phyloP scores from a whole-genome alignment of 2,797 vertebrate species.

The Phalloptychus januarius region DNA sequence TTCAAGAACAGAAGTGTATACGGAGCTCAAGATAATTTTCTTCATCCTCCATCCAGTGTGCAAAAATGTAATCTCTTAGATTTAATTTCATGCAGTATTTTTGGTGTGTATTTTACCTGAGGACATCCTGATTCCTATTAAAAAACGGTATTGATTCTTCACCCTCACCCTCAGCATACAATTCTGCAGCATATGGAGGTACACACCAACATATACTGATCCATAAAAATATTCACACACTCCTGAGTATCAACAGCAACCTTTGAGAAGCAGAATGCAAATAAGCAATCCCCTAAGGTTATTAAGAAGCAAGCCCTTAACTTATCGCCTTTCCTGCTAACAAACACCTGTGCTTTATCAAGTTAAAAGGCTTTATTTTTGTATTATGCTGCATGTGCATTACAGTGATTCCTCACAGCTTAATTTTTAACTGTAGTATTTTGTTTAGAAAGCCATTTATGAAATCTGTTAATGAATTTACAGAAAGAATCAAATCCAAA shows the following conservation, averaged over 20 bases:
- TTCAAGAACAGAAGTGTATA: conserved; percentile 61
- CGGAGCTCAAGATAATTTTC: conserved; percentile 37
- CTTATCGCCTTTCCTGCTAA: conserved; percentile 73
- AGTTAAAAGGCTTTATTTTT: conserved; percentile 75
- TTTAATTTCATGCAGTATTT: conserved; percentile 60
- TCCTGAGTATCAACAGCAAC: conserved; percentile 48
- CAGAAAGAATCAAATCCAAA: background rate
- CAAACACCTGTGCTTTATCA: conserved; percentile 80
- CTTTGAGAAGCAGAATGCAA: conserved; percentile 62
- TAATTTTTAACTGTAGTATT: conserved; percentile 12
- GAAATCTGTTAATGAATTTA: background rate
- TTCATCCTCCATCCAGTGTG: conserved; percentile 9
- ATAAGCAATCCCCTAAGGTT: conserved; percentile 76
- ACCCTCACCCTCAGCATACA: conserved; percentile 45
- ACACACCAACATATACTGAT: conserved; percentile 40
- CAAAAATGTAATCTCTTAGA: conserved; percentile 38
- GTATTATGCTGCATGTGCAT: conserved; percentile 50
- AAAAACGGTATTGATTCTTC: conserved; percentile 69
- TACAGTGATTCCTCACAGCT: conserved; percentile 11
- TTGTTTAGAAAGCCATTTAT: background rate
- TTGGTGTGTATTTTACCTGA: conserved; percentile 59
- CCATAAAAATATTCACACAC: conserved; percentile 37
- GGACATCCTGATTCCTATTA: conserved; percentile 65
- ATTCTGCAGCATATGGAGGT: conserved; percentile 50
- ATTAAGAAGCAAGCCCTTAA: conserved; percentile 77